A percentile compares a stretch with the other conserved stretches of the same genome.
These are phyloP conservation scores for Amiota minor DNA, from an alignment of 2,888 invertebrate genomes.

Conservation along the genomic window DNA sequence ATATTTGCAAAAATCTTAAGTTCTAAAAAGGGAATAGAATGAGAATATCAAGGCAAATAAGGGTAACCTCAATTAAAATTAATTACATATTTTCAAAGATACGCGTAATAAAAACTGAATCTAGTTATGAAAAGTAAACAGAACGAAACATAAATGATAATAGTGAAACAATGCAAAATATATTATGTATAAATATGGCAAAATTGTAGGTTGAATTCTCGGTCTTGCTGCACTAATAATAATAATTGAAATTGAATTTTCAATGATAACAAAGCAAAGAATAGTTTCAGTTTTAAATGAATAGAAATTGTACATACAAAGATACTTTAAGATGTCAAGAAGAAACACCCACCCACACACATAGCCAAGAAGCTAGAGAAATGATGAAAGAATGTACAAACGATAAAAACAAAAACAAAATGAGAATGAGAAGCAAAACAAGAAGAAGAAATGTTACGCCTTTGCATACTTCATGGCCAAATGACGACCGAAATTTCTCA, in stretches of 20 bases:
- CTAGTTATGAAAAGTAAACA: constrained; percentile 59
- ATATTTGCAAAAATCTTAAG: too few relatives aligned
- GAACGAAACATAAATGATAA: constrained; percentile 59
- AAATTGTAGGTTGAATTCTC: too few relatives aligned
- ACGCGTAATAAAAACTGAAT: constrained; percentile 68
- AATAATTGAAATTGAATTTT: constrained; percentile 66
- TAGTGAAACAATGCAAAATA: constrained; percentile 43
- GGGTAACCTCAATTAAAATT: constrained; percentile 66
- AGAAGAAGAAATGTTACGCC: neutral
- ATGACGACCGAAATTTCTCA: constrained; percentile 19
- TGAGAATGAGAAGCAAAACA: neutral
- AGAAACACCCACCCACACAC: neutral
- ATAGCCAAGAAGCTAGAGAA: neutral
- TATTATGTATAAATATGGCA: neutral
- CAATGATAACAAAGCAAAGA: constrained; percentile 57
- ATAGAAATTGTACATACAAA: neutral
- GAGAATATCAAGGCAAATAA: neutral
- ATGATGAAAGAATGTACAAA: neutral
- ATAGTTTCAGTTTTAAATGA: constrained; percentile 30
- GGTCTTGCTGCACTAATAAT: constrained; percentile 5
- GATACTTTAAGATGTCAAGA: neutral
- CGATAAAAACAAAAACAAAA: neutral
- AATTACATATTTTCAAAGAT: constrained; percentile 61
- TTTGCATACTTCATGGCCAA: constrained; percentile 27
- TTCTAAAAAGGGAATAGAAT: neutral